These are phyloP conservation scores for Lanistes nyassanus DNA, from an alignment of 1,140 invertebrate genomes.

Conservation along the genomic window DNA sequence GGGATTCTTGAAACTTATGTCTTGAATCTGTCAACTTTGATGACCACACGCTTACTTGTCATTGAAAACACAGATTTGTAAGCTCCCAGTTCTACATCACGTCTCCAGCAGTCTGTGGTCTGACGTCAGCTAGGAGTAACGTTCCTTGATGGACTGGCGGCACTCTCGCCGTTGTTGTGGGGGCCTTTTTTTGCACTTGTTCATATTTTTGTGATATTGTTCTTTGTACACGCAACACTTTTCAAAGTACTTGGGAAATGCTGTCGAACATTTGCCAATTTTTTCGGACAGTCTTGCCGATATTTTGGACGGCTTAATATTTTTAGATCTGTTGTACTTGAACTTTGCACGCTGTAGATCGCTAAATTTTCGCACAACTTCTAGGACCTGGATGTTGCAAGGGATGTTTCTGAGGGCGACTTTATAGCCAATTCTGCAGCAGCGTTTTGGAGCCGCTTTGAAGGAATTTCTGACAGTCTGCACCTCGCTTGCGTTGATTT, in stretches of 20 bases:
- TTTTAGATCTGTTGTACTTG: slow-evolving; percentile 12
- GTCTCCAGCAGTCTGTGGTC: no score
- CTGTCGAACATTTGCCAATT: slow-evolving; percentile 20
- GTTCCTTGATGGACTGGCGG: slow-evolving; percentile 11
- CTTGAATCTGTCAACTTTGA: no score
- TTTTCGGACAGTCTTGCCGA: slow-evolving; percentile 22
- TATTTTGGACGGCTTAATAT: neutral
- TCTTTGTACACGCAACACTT: slow-evolving; percentile 26
- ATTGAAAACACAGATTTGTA: no score
- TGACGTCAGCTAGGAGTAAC: slow-evolving; percentile 2
- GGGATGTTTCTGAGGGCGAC: slow-evolving; percentile 15
- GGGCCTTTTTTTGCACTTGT: slow-evolving; percentile 19
- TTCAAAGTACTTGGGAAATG: slow-evolving; percentile 22
- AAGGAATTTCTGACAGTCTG: neutral
- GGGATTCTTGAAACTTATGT: no score
- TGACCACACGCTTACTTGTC: no score
- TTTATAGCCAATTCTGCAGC: slow-evolving; percentile 27
- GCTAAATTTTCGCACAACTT: slow-evolving; percentile 12
- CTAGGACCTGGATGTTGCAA: slow-evolving; percentile 17
- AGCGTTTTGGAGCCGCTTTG: slow-evolving; percentile 1
- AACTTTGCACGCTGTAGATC: slow-evolving; percentile 19
- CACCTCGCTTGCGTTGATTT: neutral
- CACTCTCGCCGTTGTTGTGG: slow-evolving; percentile 14
- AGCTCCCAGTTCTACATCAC: no score
- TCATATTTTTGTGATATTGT: slow-evolving; percentile 21